phyloP scores from a whole-genome alignment of 2,797 vertebrate genomes.

The Amblyraja radiata region DNA sequence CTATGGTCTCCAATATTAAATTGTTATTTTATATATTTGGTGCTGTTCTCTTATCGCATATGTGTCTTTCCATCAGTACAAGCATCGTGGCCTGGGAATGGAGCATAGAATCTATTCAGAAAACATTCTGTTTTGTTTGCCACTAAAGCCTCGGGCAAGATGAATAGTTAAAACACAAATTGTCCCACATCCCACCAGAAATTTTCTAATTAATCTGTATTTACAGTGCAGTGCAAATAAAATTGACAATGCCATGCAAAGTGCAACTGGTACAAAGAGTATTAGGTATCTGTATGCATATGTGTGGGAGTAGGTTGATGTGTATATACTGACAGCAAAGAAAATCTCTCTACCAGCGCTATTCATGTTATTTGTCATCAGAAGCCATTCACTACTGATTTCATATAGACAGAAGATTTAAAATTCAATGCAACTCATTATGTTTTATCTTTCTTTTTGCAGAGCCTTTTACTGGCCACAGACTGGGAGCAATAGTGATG shows the following conservation, averaged over 20 bases:
- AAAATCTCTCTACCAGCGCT: neutral
- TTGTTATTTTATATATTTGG: neutral
- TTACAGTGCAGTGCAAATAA: slow-evolving; percentile 8
- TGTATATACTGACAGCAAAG: neutral
- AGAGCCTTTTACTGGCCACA: neutral
- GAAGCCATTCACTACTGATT: neutral
- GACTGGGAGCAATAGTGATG: too few species aligned
- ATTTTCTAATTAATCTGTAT: slow-evolving; percentile 15
- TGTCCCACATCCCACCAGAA: neutral
- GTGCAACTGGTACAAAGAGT: neutral
- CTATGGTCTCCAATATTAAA: neutral
- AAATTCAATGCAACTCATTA: neutral
- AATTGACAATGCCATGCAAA: neutral
- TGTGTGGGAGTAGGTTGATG: neutral
- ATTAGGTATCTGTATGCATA: neutral
- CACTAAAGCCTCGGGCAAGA: too few species aligned
- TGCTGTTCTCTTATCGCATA: neutral
- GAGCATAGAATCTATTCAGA: neutral
- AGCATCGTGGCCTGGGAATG: neutral
- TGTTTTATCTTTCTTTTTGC: neutral
- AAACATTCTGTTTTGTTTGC: slow-evolving; percentile 2
- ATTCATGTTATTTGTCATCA: neutral
- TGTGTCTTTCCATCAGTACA: neutral
- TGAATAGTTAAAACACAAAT: neutral
- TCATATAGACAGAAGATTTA: slow-evolving; percentile 9